Base-by-base conservation (phyloP, 2,888 invertebrate species). In the Sinotaia quadrata region DNA sequence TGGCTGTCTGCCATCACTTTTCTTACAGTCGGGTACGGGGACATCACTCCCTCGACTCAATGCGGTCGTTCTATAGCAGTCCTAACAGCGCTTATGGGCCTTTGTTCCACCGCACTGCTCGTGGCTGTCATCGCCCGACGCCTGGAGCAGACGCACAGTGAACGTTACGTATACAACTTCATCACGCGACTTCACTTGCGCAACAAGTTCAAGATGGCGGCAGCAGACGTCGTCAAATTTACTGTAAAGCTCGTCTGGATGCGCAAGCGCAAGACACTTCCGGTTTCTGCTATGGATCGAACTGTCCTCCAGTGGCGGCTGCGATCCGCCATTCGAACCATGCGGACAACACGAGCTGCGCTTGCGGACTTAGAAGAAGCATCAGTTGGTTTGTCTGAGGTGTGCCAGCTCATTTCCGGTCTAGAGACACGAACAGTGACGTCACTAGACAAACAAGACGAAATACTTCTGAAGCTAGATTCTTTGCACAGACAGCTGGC, bases 1-100 rank as follows among this genome's bases (percentile, higher is more conserved):
- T 84, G 83, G 83, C 70, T 83, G 8, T 75, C 81, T 0, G 82
- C 82, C 7, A 84, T 82, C 29, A 83, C 83, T 1, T 84, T 84
- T 63, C 68, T 84, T 12, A 83, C 84, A 0, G 81, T 84, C 1
- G 84, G 84, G 1, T 82, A 83, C 61, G 84, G 84, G 0, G 83
- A 84, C 62, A 68, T 78, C 12, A 80, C 81, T 0, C 84, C 84
- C 8, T 73, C 66, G 56, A 83, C 81, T 34, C 80, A 82, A 63
- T 84, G 84, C 69, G 84, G 84, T 0, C 74, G 84, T n/a, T 83
- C 80, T 56, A 79, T 84, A 21, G 79, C 82, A 7, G 76, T 82
- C 0, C 73, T 78, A 12, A 81, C 82, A 0, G 82, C 80, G 3
- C 61, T 80, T 15, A 80, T 82, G 80, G 84, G 84, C 0, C 76